Conservation (phyloP, 2,113 vertebrate species). For the Salminus brasiliensis region DNA sequence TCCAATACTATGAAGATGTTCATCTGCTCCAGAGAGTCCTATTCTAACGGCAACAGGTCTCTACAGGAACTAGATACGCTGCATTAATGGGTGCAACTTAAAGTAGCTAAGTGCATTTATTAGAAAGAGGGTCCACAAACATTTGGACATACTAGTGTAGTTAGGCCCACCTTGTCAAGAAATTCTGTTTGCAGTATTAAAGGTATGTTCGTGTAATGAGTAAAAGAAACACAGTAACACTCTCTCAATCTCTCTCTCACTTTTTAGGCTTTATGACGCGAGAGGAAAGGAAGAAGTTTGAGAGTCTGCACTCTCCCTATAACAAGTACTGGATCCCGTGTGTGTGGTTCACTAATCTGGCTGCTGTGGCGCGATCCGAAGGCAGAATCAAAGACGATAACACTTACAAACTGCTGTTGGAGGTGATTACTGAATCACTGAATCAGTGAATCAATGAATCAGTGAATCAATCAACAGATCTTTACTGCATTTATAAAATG, state of each 20-base stretch:
- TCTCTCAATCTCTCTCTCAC: not conserved
- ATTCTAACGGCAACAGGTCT: no score
- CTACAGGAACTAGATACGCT: no score
- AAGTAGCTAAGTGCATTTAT: no score
- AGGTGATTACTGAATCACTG: slow-evolving; percentile 71
- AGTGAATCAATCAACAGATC: not conserved
- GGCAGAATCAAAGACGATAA: slow-evolving; percentile 86
- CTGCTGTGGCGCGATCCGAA: slow-evolving; percentile 83
- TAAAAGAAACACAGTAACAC: no score
- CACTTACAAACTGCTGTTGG: slow-evolving; percentile 87
- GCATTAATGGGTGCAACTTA: no score
- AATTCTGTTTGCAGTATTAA: no score
- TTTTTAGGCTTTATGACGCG: slow-evolving; percentile 89
- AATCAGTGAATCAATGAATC: not conserved
- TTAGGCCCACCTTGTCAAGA: no score
- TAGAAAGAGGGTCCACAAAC: no score
- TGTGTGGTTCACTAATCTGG: slow-evolving; percentile 91
- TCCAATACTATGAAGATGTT: no score
- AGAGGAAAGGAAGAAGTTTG: slow-evolving; percentile 89
- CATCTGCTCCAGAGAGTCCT: no score
- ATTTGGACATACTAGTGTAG: no score
- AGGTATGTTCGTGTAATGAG: no score
- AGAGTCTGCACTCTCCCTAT: slow-evolving; percentile 86
- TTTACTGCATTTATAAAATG: not conserved
- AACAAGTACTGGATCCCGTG: slow-evolving; percentile 96